Evolutionary conservation across 2,797 vertebrate species (phyloP).

Genomic region (Mus caroli): DNA sequence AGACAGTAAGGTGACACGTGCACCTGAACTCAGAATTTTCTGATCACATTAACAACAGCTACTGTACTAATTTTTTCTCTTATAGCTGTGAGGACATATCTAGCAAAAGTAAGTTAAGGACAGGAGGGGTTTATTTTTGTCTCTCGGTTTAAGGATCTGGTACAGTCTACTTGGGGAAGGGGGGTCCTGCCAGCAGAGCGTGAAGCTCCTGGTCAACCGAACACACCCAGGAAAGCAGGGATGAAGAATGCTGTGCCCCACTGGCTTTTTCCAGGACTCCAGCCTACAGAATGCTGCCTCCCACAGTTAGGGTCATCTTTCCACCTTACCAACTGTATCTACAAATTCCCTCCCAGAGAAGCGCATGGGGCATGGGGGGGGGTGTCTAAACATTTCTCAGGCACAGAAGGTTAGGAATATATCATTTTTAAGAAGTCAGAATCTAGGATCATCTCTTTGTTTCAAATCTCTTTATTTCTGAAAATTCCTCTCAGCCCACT

Average conservation of each 20-base stretch:
- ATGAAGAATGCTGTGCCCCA: too few relatives aligned
- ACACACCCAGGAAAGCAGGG: background rate
- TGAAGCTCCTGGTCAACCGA: background rate
- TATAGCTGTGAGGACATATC: background rate
- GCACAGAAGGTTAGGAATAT: background rate
- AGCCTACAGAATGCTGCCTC: background rate
- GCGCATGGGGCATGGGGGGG: too few relatives aligned
- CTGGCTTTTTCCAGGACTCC: background rate
- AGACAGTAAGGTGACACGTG: background rate
- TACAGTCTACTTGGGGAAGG: too few relatives aligned
- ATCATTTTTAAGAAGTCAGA: background rate
- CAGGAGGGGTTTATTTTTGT: background rate
- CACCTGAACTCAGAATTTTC: constrained; percentile 32
- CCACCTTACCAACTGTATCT: background rate
- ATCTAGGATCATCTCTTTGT: background rate
- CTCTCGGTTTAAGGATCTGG: background rate
- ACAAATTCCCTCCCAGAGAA: background rate
- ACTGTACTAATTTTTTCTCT: background rate
- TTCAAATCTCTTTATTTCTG: background rate
- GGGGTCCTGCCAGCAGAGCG: background rate
- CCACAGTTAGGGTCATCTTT: background rate
- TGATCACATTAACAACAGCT: constrained; percentile 19
- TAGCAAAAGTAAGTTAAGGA: background rate
- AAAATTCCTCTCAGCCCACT: background rate
- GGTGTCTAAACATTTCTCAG: background rate